phyloP scores from a whole-genome alignment of 2,797 vertebrate species.

The Poliocrania exsul region DNA sequence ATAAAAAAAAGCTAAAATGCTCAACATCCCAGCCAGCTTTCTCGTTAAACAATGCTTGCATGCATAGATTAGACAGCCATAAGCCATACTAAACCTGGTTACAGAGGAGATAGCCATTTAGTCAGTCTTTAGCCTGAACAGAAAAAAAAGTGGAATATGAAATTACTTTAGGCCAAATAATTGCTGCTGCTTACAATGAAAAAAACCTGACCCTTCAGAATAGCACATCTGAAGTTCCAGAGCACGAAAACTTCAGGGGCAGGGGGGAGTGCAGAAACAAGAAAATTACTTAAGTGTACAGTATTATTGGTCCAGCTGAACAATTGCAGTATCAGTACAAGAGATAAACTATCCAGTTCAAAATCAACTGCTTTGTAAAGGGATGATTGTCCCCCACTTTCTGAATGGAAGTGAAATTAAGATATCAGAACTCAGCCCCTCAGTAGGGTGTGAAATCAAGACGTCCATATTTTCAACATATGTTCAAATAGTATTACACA shows the following conservation, averaged over 20 bases:
- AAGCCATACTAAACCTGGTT: neutral
- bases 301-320: neutral
- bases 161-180: neutral
- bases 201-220: neutral
- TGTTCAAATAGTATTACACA: neutral
- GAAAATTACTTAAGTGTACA: neutral
- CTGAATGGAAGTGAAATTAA: neutral
- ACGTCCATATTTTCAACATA: neutral
- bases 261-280: no score
- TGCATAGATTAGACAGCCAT: neutral
- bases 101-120: neutral
- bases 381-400: neutral
- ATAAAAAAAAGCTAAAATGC: neutral
- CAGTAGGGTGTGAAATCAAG: neutral
- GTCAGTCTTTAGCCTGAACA: neutral
- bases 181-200: neutral
- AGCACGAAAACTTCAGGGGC: neutral
- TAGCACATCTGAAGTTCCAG: neutral
- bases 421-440: neutral
- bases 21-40: neutral
- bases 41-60: neutral
- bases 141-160: neutral
- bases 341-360: neutral
- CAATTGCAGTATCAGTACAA: fast-evolving
- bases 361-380: neutral